Evolutionary conservation across 2,888 invertebrate genomes (phyloP), one percentile per base, ranked within the genome.

Genomic region (Eucriotettix oculatus): DNA sequence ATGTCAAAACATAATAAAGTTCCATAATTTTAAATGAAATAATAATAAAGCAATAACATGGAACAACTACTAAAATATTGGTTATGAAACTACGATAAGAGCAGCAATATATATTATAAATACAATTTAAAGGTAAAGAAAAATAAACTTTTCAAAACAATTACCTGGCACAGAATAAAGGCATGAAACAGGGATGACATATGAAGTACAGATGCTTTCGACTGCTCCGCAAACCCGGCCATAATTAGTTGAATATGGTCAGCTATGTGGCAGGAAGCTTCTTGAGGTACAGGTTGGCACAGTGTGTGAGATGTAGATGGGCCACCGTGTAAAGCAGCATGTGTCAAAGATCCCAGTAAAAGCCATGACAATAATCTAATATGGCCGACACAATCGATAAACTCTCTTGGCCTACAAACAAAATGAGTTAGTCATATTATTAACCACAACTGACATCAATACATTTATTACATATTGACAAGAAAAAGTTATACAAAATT

Each of bases 141-240:
- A 29, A 29, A 29, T 29, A 7, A 29, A 29, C 29, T 29, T 29
- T 29, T 29, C 7, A 29, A 29, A 29, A 29, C 29, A 29, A 29
- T 7, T 75, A 85, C 85, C 78, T 98, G 98, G 71, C 98, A 99
- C 57, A 99, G 80, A 63, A 96, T 90, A 74, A 99, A 99, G 7
- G 97, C 95, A 75, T 97, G 94, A 74, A 95, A 96, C 58, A 99
- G 77, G 1, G 96, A 94, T 58, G 91, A 92, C 94, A 97, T 94
- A 70, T 98, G 95, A 59, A 90, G 79, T 9, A 92, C 90, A 1
- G 91, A 92, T 3, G 90, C 84, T 76, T 94, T 95, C 1, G 88
- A 86, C 70, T 95, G 93, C 71, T 98, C 98, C 43, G 95, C 93
- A 79, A 98, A 99, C 11, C 95, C 95, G 1, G 93, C 88, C 79